Conservation (phyloP, 92 coral and sea anemone species). For the Anthopleura xanthogrammica region DNA sequence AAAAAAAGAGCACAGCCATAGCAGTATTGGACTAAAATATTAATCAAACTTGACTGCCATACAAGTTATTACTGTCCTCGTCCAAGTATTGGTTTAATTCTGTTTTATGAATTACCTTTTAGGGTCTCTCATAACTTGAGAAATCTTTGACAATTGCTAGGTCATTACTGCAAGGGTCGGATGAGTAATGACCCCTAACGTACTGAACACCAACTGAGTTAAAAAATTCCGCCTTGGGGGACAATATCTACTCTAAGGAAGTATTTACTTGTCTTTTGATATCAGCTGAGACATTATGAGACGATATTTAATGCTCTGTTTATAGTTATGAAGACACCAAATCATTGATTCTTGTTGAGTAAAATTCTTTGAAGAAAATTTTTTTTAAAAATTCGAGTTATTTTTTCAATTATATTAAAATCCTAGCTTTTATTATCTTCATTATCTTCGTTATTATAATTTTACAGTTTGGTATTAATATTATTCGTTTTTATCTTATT, state of each 20-base stretch:
- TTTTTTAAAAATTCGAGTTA: too few species aligned
- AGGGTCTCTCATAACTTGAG: conserved; percentile 7
- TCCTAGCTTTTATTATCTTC: too few species aligned
- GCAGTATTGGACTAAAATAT: conserved; percentile 8
- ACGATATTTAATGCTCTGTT: not conserved
- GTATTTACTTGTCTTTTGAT: conserved; percentile 10
- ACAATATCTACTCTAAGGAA: conserved; percentile 2
- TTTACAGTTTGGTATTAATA: too few species aligned
- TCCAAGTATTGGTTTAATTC: conserved; percentile 12
- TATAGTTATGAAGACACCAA: not conserved
- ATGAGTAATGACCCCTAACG: conserved; percentile 2
- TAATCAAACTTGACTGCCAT: conserved; percentile 3
- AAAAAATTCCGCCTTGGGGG: not conserved
- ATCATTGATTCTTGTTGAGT: too few species aligned
- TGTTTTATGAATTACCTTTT: conserved; percentile 19
- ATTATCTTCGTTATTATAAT: too few species aligned
- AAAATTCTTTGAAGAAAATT: too few species aligned
- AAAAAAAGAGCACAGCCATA: not conserved
- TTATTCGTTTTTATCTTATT: too few species aligned
- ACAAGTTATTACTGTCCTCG: not conserved
- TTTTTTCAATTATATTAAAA: too few species aligned
- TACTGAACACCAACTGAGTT: not conserved
- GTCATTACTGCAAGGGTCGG: conserved; percentile 1
- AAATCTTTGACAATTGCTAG: not conserved
- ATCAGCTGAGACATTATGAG: not conserved